phyloP scores from a whole-genome alignment of 2,888 invertebrate species.

The Hartigia nigra region DNA sequence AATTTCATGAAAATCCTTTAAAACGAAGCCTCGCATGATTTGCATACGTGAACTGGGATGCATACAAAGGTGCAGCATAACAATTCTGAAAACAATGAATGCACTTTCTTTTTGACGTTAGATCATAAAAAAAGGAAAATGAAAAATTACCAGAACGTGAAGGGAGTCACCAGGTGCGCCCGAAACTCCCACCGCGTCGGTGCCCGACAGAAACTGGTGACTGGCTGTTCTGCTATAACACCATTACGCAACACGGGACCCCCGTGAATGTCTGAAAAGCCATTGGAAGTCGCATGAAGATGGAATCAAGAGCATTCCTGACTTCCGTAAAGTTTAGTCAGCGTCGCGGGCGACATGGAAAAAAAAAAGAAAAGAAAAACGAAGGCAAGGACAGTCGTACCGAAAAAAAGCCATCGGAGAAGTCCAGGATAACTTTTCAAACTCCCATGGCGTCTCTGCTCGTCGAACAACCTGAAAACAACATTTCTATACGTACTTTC shows the following conservation, averaged over 20 bases:
- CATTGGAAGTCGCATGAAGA: neutral
- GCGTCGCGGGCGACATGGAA: neutral
- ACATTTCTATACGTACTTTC: neutral
- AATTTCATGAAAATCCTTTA: neutral
- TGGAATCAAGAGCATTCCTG: neutral
- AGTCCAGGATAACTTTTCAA: neutral
- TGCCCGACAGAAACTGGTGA: neutral
- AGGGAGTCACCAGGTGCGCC: neutral
- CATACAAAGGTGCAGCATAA: neutral
- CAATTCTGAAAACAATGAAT: neutral
- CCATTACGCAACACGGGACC: neutral
- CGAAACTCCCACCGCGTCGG: neutral
- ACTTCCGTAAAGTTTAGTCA: neutral
- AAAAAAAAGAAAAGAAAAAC: neutral
- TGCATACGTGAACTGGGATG: neutral
- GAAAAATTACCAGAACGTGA: neutral
- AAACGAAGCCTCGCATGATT: neutral
- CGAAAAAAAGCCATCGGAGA: neutral
- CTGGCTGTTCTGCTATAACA: neutral
- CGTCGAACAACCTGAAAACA: neutral
- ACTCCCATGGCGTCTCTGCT: neutral
- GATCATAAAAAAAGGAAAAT: neutral
- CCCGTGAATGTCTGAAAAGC: neutral
- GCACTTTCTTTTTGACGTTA: neutral
- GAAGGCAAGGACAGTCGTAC: neutral